Conservation (phyloP, 2,888 invertebrate genomes). For the Allolobophora icterica region DNA sequence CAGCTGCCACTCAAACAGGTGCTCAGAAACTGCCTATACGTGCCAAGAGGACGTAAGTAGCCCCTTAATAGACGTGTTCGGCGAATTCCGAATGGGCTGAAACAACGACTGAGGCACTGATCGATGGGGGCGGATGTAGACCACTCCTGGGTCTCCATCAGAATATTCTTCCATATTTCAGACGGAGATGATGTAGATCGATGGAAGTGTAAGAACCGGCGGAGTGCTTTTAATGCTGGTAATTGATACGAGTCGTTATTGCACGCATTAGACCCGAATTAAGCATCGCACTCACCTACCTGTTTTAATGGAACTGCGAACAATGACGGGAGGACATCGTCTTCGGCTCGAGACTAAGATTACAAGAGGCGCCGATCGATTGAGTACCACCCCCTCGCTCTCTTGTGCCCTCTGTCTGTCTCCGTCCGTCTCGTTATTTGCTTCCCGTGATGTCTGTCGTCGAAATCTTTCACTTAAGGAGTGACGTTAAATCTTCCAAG, state of each 20-base stretch:
- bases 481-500: slow-evolving; percentile 13
- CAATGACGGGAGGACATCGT: neutral
- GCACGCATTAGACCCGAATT: slow-evolving; percentile 11
- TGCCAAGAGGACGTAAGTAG: neutral
- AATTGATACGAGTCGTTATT: neutral
- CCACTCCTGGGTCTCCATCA: neutral
- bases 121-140: slow-evolving; percentile 6
- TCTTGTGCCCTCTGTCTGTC: neutral
- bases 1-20: neutral
- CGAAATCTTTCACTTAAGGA: slow-evolving; percentile 22
- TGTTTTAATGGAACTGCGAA: neutral
- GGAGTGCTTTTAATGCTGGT: neutral
- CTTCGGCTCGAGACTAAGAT: neutral
- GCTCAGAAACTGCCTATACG: neutral
- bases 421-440: neutral
- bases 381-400: neutral
- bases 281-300: neutral
- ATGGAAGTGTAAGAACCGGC: neutral
- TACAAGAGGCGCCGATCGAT: neutral
- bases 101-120: neutral
- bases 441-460: neutral
- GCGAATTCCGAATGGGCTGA: neutral
- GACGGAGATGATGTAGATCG: neutral
- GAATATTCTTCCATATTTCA: neutral
- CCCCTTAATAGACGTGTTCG: neutral